Base-by-base conservation (phyloP, 2,888 invertebrate species). In the Ophion obscuratus region DNA sequence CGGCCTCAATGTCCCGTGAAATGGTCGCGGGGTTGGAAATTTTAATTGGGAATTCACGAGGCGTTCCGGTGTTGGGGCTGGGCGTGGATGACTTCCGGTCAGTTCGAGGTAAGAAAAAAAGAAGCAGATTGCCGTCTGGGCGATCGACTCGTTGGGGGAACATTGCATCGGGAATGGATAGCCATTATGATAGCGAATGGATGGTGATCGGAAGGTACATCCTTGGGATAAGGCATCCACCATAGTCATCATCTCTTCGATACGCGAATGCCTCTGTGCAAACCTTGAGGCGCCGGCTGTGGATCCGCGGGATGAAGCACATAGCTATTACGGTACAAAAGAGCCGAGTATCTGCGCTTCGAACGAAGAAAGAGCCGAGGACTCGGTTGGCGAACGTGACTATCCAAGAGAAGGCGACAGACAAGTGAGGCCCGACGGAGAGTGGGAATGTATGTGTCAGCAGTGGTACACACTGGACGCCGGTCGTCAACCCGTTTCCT, bases 401-500 rank as follows among this genome's bases (percentile, higher is more conserved):
- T 79, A 73, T 79, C 71, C 82, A 53, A 66, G 75, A 5, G 61
- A 76, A 82, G 66, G 75, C 85, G 82, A 75, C 71, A 53, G 78
- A 82, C 85, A 24, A 66, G 79, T 57, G 82, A 82, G 71, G 66
- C 74, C 76, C 77, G 53, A 66, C 78, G 66, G 67, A 88, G 47
- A 74, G 78, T 31, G n/a, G n/a, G 62, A 73, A 78, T 77, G 83
- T 84, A 87, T 88, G 88, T 90, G 89, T 89, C 90, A 86, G 87
- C 85, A 85, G 80, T 77, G 88, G 71, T 84, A 71, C 70, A 64
- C 61, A 81, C 79, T 76, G 82, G 59, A 82, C 79, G 67, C 59
- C 83, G 92, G 91, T 92, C 91, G 90, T 90, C 89, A 91, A 92
- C 92, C 91, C 92, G 88, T 76, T 87, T 89, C 88, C 87, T 90